A percentile compares a stretch with the other conserved stretches of the same genome.
phyloP scores from a whole-genome alignment of 2,113 vertebrate genomes.

The Clarias macrocephalus region DNA sequence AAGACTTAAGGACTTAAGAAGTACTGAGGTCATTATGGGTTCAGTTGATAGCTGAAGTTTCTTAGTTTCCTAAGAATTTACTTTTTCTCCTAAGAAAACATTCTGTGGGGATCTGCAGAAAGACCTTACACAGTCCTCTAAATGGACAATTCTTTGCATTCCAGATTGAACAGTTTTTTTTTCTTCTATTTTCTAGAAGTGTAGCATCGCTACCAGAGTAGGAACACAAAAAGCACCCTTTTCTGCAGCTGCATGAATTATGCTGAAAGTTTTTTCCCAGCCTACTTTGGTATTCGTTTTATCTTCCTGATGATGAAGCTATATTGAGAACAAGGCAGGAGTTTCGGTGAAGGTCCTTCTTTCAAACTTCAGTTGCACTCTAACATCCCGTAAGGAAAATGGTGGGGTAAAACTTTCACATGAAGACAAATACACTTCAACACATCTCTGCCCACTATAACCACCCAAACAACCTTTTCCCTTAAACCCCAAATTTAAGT shows the following conservation, averaged over 20 bases:
- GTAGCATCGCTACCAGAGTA: not conserved
- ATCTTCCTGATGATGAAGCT: not conserved
- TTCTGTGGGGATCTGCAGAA: not conserved
- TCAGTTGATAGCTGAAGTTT: not conserved
- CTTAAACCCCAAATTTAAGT: not conserved
- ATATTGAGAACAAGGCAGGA: not conserved
- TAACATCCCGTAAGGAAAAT: not conserved
- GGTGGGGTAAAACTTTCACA: not conserved
- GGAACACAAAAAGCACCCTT: not conserved
- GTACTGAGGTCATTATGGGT: too few species aligned
- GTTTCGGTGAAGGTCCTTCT: not conserved
- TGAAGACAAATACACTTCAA: slow-evolving; percentile 18
- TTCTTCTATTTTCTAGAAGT: not conserved
- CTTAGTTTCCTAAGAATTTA: not conserved
- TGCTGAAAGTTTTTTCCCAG: not conserved
- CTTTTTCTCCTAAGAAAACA: not conserved
- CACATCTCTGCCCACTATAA: slow-evolving; percentile 14
- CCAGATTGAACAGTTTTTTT: not conserved
- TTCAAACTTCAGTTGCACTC: not conserved
- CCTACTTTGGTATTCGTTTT: not conserved
- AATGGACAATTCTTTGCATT: not conserved
- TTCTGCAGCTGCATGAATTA: not conserved
- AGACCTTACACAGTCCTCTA: not conserved
- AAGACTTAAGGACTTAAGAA: too few species aligned
- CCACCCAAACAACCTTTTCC: slow-evolving; percentile 20